phyloP scores from a whole-genome alignment of 2,113 vertebrate genomes.

The Bubo blakistoni region DNA sequence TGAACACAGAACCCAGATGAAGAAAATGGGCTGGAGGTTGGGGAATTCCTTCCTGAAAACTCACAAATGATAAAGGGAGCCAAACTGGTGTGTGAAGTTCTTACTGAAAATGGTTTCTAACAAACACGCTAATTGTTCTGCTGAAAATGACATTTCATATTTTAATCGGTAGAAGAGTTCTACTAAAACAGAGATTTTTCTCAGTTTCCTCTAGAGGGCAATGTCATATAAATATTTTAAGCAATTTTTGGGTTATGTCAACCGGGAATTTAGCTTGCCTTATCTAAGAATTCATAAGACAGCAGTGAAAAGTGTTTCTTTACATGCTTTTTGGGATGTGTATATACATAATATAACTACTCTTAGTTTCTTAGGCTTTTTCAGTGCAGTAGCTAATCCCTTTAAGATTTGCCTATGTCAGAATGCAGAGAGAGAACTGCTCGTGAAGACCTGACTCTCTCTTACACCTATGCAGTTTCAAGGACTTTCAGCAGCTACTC shows the following conservation, averaged over 20 bases:
- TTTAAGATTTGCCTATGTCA: neutral
- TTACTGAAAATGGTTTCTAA: neutral
- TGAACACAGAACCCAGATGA: neutral
- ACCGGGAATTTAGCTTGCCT: neutral
- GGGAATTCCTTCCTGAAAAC: neutral
- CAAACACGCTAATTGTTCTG: neutral
- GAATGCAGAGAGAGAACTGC: neutral
- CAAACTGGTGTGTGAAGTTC: neutral
- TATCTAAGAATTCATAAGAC: neutral
- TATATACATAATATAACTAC: neutral
- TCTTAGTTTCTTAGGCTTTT: neutral
- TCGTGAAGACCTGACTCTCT: neutral
- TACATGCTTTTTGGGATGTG: neutral
- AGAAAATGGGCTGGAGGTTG: neutral
- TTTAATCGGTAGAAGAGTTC: neutral
- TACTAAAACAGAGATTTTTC: neutral
- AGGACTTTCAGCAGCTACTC: neutral
- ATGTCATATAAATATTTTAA: conserved; percentile 69
- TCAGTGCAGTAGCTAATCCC: neutral
- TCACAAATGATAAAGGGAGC: neutral
- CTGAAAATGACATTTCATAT: neutral
- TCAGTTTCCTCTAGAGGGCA: conserved; percentile 74
- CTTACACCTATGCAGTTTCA: neutral
- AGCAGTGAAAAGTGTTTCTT: neutral
- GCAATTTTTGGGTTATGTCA: conserved; percentile 6